Evolutionary conservation across 2,888 invertebrate genomes (phyloP).

Genomic region (Drosophila differens): DNA sequence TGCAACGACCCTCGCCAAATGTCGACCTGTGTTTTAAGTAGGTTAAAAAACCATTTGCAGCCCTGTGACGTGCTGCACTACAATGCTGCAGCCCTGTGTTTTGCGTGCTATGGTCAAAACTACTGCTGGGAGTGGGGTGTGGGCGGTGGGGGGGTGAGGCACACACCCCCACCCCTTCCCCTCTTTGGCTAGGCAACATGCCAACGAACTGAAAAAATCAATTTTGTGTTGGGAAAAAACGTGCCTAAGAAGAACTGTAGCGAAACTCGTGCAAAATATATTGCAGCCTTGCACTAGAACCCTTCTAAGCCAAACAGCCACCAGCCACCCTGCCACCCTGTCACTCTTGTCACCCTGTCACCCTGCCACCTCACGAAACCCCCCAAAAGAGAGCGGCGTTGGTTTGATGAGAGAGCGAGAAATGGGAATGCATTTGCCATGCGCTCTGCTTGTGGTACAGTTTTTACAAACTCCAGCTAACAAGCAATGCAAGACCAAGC

Average conservation of each 20-base stretch:
- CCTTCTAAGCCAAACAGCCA: conserved; percentile 21
- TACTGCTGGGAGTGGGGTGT: background rate
- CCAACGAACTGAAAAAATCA: conserved; percentile 81
- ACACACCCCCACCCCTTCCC: background rate
- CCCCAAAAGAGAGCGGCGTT: conserved; percentile 11
- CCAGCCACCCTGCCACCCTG: background rate
- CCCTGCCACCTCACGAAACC: background rate
- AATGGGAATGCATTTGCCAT: conserved; percentile 67
- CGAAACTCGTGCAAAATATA: conserved; percentile 77
- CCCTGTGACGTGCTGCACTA: conserved; percentile 50
- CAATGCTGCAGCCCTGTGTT: conserved; percentile 46
- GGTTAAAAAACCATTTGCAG: conserved; percentile 75
- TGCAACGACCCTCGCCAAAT: conserved; percentile 76
- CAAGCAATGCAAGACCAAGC: conserved; percentile 18
- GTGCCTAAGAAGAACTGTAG: conserved; percentile 78
- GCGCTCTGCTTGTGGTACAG: conserved; percentile 74
- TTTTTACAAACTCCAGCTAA: conserved; percentile 70
- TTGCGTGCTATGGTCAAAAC: conserved; percentile 43
- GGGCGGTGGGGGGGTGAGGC: background rate
- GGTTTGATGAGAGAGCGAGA: conserved; percentile 9
- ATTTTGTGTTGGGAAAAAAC: conserved; percentile 63
- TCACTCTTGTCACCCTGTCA: background rate
- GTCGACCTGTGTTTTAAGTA: conserved; percentile 75
- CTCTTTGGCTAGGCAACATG: conserved; percentile 64
- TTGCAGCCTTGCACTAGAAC: conserved; percentile 81